A percentile compares a stretch with the other conserved stretches of the same genome.
Evolutionary conservation across 2,888 invertebrate species (phyloP).

Genomic region (Orthonevra nobilis): DNA sequence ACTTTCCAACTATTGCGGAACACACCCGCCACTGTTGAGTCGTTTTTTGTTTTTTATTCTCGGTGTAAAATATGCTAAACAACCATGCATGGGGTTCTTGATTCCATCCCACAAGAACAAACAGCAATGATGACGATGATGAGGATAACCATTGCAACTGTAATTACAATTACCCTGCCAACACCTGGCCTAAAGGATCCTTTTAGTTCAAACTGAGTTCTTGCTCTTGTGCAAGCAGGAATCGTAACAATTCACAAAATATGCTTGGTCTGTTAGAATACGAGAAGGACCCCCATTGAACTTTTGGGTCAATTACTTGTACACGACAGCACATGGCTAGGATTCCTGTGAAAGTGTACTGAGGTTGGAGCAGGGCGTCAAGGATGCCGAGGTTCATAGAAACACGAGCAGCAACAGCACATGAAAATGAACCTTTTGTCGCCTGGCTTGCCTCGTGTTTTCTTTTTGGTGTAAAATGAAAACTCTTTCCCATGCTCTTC

Average conservation of each 20-base stretch:
- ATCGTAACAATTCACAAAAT: constrained; percentile 17
- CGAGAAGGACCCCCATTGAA: constrained; percentile 51
- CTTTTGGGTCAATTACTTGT: constrained; percentile 63
- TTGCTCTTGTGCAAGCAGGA: background rate
- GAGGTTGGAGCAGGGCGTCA: constrained; percentile 18
- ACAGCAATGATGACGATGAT: constrained; percentile 37
- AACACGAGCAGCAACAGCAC: background rate
- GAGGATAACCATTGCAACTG: constrained; percentile 47
- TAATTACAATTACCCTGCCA: constrained; percentile 49
- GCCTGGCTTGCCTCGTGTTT: background rate
- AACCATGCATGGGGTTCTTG: constrained; percentile 4
- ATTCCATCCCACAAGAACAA: constrained; percentile 7
- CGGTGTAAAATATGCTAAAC: constrained; percentile 35
- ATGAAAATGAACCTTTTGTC: background rate
- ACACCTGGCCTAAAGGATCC: constrained; percentile 40
- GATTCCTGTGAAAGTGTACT: constrained; percentile 14
- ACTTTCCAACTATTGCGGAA: constrained; percentile 7
- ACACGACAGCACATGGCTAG: constrained; percentile 42
- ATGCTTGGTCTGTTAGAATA: background rate
- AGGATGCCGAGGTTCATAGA: constrained; percentile 19
- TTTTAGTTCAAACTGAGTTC: background rate
- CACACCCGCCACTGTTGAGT: background rate
- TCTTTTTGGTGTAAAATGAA: constrained; percentile 17
- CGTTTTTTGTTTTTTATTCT: background rate
- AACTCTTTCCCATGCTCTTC: too few relatives aligned